Base-by-base conservation (phyloP, 2,113 vertebrate species). In the Campylorhamphus procurvoides region DNA sequence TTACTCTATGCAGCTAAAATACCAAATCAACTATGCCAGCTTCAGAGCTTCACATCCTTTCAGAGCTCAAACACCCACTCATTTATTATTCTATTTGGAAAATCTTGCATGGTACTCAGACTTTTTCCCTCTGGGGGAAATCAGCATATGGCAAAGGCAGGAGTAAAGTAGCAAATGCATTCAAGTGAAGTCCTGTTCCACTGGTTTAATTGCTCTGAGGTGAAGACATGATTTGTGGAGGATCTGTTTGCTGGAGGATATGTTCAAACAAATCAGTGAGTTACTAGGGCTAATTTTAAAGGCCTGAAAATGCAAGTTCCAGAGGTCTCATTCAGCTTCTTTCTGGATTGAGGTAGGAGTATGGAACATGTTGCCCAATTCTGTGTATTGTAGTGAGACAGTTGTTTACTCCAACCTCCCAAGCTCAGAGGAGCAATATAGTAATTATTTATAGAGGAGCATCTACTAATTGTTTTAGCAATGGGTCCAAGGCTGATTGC, bases 71-170 rank as follows among this genome's bases (percentile, higher is more conserved):
- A 87, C 66, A 85, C 78, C 63, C 75, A 76, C 82, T 80, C 18
- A 4, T 94, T 90, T 84, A 94, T 96, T 93, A 92, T 78, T 95
- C 76, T 93, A 17, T 90, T 93, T 86, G 79, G 89, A 92, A 94
- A 93, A 87, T 78, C 52, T 71, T 81, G 28, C n/a, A 78, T 12
- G 37, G 49, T 79, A 44, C 63, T 93, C 66, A 33, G 75, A 53
- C 60, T 83, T 94, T 72, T 60, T 90, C 73, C 83, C 91, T 81
- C 80, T 55, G 73, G 80, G 64, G 40, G 18, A 77, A 74, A 90
- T 55, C 80, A 81, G 68, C 79, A 86, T 90, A 89, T 72, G 86
- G 90, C 64, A 87, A 77, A 95, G 52, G 59, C 75, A 44, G 59
- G 82, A 95, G 31, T 7, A 50, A 84, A 93, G 47, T 76, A 83